Base-by-base conservation (phyloP, 2,888 invertebrate species). In the Sinohyriopsis cumingii region DNA sequence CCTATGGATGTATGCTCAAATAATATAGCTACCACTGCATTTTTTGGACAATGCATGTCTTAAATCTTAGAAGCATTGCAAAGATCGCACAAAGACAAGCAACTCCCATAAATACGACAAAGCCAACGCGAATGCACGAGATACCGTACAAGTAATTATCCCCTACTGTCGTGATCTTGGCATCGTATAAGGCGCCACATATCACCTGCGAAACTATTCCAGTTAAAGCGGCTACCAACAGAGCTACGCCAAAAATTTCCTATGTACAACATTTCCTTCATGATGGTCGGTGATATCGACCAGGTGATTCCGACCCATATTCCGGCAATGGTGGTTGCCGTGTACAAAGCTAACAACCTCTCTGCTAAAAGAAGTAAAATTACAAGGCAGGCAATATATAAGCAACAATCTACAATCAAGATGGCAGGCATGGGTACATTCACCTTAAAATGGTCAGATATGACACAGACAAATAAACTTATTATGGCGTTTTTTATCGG, bases 171-270 rank as follows among this genome's bases (percentile, higher is more conserved):
- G 56, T 65, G 56, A 65, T 61, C 54, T 73, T 20, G 5, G 53
- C 33, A 53, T 81, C 81, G 60, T 81, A 81, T 15, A 81, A 33
- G n/a, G 73, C 76, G 4, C 81, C 81, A 63, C 71, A 81, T 9
- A 68, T 53, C 66, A 75, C 73, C 63, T 81, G 79, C 9, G 67
- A 61, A 2, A 67, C 78, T 22, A 77, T 67, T 22, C 77, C 81
- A 20, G 80, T 54, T 9, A 78, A 24, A 3, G 79, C 67, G 1
- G 75, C 74, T 3, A 77, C n/a, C 24, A 81, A 56, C 6, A 81
- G 62, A 3, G 77, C 69, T 24, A 79, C 81, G 64, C 18, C 81
- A 78, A 25, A 81, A 59, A 59, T 80, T 74, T 15, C 70, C 72
- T 1, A 80, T 68, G 63, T 66, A 69, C 60, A 81, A 80, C 60